These are phyloP conservation scores for Drosophila rufa DNA, from an alignment of 1,140 invertebrate genomes.

Conservation along the genomic window DNA sequence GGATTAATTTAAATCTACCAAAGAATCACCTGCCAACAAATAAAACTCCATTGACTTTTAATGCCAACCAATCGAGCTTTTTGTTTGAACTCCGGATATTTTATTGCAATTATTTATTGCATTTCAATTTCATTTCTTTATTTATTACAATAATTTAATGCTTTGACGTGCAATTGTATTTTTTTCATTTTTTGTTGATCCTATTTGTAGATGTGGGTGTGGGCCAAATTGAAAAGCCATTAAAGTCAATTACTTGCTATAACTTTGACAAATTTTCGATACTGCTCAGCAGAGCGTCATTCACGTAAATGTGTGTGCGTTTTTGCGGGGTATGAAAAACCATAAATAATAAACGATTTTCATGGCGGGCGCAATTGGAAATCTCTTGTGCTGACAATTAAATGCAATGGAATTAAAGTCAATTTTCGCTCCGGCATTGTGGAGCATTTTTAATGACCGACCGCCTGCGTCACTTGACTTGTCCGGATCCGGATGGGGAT, in stretches of 20 bases:
- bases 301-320: constrained; percentile 2
- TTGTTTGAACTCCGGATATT: constrained; percentile 20
- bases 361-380: constrained; percentile 54
- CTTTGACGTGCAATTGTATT: constrained; percentile 31
- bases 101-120: constrained; percentile 67
- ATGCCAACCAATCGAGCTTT: constrained; percentile 4
- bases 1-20: too few relatives aligned
- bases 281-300: constrained; percentile 38
- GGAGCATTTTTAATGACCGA: constrained; percentile 49
- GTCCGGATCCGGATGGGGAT: constrained; percentile 28
- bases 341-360: constrained; percentile 75
- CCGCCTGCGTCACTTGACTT: constrained; percentile 63
- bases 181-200: constrained; percentile 10
- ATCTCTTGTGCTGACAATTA: constrained; percentile 62
- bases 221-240: constrained; percentile 63
- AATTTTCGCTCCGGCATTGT: constrained; percentile 41
- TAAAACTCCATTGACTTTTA: constrained; percentile 46
- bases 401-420: constrained; percentile 61
- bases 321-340: constrained; percentile 33
- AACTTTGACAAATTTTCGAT: constrained; percentile 65
- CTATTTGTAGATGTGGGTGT: constrained; percentile 8
- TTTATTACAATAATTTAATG: constrained; percentile 56
- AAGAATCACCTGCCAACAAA: constrained; percentile 7
- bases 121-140: constrained; percentile 45
- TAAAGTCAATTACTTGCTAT: constrained; percentile 67